Evolutionary conservation across 92 coral and sea anemone genomes (phyloP).

Genomic region (Epizoanthus fatuus): DNA sequence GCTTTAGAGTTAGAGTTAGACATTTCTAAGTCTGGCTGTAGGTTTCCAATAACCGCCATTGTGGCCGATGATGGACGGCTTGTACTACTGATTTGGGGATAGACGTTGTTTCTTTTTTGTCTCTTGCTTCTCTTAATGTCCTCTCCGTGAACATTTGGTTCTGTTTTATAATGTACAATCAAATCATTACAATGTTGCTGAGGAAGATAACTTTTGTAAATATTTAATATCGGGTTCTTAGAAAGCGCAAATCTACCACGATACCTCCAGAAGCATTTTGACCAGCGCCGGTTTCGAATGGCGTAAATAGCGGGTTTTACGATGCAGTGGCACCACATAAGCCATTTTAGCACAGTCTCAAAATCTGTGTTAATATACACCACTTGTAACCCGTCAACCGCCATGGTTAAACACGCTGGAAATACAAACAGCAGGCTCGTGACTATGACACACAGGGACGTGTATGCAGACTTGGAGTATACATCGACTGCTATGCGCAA

Average conservation of each 20-base stretch:
- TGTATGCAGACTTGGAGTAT: conserved; percentile 80
- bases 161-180: not conserved
- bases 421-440: conserved; percentile 85
- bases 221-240: too few species aligned
- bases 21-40: too few species aligned
- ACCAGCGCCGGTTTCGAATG: conserved; percentile 9
- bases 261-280: not conserved
- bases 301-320: conserved; percentile 84
- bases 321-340: conserved; percentile 91
- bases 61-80: not conserved
- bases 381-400: conserved; percentile 76
- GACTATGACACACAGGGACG: conserved; percentile 72
- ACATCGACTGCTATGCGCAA: conserved; percentile 69
- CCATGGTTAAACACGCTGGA: conserved; percentile 85
- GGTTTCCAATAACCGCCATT: too few species aligned
- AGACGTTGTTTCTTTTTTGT: not conserved
- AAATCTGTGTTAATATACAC: conserved; percentile 54
- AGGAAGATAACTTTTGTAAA: too few species aligned
- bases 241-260: too few species aligned
- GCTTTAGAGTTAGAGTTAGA: too few species aligned
- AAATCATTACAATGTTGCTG: not conserved
- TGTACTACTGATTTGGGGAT: not conserved
- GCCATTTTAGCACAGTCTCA: conserved; percentile 70
- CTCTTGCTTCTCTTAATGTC: not conserved
- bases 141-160: not conserved